Conservation (phyloP, 2,888 invertebrate genomes). For the Xylocampa areola region DNA sequence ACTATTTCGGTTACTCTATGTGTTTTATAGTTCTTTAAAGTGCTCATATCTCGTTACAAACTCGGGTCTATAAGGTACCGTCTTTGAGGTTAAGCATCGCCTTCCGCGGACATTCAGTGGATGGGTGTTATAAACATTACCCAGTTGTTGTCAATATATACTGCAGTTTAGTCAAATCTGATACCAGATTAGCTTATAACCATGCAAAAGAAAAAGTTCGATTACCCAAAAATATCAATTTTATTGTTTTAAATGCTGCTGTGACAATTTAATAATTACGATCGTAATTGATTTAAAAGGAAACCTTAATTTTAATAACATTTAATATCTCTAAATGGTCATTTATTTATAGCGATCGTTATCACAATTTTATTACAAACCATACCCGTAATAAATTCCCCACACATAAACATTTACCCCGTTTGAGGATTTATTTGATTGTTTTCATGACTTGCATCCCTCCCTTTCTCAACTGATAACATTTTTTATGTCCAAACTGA, state of each 20-base stretch:
- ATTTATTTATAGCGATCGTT: slow-evolving; percentile 52
- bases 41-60: too few species aligned
- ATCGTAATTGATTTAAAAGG: slow-evolving; percentile 7
- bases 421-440: slow-evolving; percentile 63
- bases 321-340: slow-evolving; percentile 40
- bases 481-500: slow-evolving; percentile 49
- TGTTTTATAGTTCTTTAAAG: too few species aligned
- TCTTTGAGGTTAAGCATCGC: too few species aligned
- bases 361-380: slow-evolving; percentile 57
- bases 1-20: too few species aligned
- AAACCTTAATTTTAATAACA: slow-evolving; percentile 39
- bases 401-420: slow-evolving; percentile 56
- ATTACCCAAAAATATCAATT: too few species aligned
- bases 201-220: too few species aligned
- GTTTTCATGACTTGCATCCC: slow-evolving; percentile 67
- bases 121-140: too few species aligned
- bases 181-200: too few species aligned
- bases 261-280: slow-evolving; percentile 17
- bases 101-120: too few species aligned
- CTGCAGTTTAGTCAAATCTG: too few species aligned
- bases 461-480: slow-evolving; percentile 46
- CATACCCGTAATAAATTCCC: slow-evolving; percentile 52
- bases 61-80: too few species aligned
- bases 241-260: background rate
- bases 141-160: too few species aligned